Percentiles rank a stretch among this genome's conserved stretches.
Conservation (phyloP, 2,888 invertebrate species). For the Drosophila flavopinicola region DNA sequence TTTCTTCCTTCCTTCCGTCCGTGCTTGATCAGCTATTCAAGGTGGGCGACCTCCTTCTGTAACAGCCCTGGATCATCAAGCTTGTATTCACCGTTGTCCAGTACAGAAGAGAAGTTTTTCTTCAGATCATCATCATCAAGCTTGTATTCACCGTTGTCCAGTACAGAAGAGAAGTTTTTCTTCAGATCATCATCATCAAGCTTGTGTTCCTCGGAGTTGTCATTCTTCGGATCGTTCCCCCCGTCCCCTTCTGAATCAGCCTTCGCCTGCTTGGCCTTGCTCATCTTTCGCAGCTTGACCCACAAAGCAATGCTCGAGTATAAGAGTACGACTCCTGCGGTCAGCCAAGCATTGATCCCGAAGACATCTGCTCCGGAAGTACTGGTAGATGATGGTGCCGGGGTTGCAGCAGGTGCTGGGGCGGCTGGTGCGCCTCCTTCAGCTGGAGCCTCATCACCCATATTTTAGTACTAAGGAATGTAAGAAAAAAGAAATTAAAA, state of each 20-base stretch:
- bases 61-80: neutral
- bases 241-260: neutral
- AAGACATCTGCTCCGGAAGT: constrained; percentile 29
- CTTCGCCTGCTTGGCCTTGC: neutral
- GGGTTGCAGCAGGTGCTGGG: neutral
- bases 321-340: constrained; percentile 41
- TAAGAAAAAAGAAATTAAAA: neutral
- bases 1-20: neutral
- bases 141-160: neutral
- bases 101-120: no score
- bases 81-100: neutral
- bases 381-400: constrained; percentile 7
- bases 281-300: constrained; percentile 33
- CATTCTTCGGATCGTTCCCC: no score
- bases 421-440: neutral
- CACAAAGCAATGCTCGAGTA: constrained; percentile 43
- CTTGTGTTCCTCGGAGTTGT: no score
- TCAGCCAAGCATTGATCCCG: constrained; percentile 26
- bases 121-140: no score
- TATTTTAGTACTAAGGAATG: neutral
- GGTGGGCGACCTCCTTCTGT: neutral
- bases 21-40: neutral
- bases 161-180: no score
- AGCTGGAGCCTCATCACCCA: neutral
- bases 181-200: no score